Conservation (phyloP, 1,140 invertebrate species). For the Ganaspis sp. region DNA sequence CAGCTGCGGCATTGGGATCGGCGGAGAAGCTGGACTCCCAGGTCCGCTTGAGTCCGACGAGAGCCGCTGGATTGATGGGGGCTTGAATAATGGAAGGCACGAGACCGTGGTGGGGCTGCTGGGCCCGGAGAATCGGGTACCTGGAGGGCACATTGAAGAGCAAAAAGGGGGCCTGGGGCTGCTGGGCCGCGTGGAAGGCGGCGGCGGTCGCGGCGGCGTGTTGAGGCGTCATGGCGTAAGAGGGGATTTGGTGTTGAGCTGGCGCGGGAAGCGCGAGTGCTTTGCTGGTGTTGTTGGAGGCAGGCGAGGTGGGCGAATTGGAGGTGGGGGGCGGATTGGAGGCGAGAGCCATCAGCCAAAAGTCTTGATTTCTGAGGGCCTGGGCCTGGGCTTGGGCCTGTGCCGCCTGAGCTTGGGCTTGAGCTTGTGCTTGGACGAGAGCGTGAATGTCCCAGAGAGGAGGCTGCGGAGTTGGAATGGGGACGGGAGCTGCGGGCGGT, state of each 20-base stretch:
- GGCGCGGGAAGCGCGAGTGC: slow-evolving; percentile 56
- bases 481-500: slow-evolving; percentile 49
- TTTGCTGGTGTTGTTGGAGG: slow-evolving; percentile 61
- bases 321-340: slow-evolving; percentile 76
- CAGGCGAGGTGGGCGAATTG: slow-evolving; percentile 64
- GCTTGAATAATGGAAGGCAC: slow-evolving; percentile 71
- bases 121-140: slow-evolving; percentile 73
- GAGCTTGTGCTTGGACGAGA: slow-evolving; percentile 69
- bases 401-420: slow-evolving; percentile 67
- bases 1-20: slow-evolving; percentile 57
- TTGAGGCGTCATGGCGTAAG: slow-evolving; percentile 75
- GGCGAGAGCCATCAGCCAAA: slow-evolving; percentile 74
- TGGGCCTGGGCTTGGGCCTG: slow-evolving; percentile 67
- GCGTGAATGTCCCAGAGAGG: slow-evolving; percentile 73
- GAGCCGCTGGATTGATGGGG: slow-evolving; percentile 68
- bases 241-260: slow-evolving; percentile 60
- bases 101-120: slow-evolving; percentile 70
- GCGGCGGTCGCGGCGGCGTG: slow-evolving; percentile 65
- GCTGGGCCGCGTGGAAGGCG: slow-evolving; percentile 66
- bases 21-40: slow-evolving; percentile 74
- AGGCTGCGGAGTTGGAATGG: slow-evolving; percentile 64
- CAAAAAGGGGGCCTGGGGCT: slow-evolving; percentile 63
- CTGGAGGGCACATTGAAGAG: slow-evolving; percentile 70
- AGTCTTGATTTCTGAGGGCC: slow-evolving; percentile 68
- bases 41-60: slow-evolving; percentile 76